phyloP scores from a whole-genome alignment of 2,888 invertebrate genomes.

The Synanthedon vespiformis region DNA sequence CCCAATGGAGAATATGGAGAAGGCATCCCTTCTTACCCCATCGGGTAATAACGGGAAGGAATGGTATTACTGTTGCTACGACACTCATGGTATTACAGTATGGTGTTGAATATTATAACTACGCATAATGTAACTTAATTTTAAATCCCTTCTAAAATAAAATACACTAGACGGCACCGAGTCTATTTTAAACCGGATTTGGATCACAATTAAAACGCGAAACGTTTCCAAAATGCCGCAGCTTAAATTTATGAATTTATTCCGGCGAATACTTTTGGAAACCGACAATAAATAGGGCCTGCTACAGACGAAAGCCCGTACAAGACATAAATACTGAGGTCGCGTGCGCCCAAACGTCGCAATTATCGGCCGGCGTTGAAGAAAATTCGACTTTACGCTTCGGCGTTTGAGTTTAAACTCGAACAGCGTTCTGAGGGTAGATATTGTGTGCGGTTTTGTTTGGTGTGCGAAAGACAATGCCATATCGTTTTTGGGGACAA shows the following conservation, averaged over 20 bases:
- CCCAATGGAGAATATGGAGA: too few species aligned
- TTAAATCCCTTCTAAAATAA: too few species aligned
- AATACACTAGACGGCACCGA: too few species aligned
- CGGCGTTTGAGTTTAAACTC: slow-evolving; percentile 9
- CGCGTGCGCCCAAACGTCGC: slow-evolving; percentile 9
- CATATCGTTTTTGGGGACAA: slow-evolving; percentile 56
- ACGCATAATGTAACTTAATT: too few species aligned
- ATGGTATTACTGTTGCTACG: too few species aligned
- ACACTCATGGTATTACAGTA: too few species aligned
- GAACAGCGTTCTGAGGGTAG: slow-evolving; percentile 1
- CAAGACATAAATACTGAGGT: slow-evolving; percentile 44
- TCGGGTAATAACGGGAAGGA: too few species aligned
- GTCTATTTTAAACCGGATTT: not conserved
- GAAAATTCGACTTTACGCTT: slow-evolving; percentile 2
- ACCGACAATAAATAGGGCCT: slow-evolving; percentile 51
- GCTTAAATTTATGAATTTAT: slow-evolving; percentile 49
- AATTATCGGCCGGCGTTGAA: not conserved
- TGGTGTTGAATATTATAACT: too few species aligned
- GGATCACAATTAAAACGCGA: not conserved
- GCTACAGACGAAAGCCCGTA: slow-evolving; percentile 48
- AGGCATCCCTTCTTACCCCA: too few species aligned
- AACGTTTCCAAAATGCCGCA: slow-evolving; percentile 10
- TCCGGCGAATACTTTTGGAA: slow-evolving; percentile 38
- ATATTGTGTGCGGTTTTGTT: slow-evolving; percentile 1
- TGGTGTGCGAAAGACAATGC: slow-evolving; percentile 39